phyloP scores from a whole-genome alignment of 1,140 invertebrate genomes.

The Neelides sp. region DNA sequence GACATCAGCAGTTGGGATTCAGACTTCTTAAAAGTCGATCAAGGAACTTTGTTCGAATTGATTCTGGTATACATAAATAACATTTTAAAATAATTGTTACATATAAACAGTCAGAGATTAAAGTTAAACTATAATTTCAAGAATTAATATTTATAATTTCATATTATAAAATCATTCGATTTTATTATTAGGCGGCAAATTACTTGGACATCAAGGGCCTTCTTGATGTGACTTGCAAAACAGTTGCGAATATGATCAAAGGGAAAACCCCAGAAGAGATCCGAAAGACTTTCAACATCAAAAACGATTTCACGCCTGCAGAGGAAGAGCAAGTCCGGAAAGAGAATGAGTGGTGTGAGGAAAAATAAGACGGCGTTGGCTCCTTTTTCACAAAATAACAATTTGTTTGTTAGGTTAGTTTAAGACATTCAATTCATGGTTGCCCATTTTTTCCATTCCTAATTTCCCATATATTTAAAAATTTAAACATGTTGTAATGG shows the following conservation, averaged over 20 bases:
- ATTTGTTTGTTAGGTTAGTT: no score
- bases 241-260: slow-evolving; percentile 99
- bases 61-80: slow-evolving; percentile 46
- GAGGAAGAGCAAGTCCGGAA: slow-evolving; percentile 93
- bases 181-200: slow-evolving; percentile 68
- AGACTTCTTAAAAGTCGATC: slow-evolving; percentile 94
- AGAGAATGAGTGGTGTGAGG: slow-evolving; percentile 97
- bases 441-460: no score
- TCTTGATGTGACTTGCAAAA: slow-evolving; percentile 95
- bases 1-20: slow-evolving; percentile 98
- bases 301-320: slow-evolving; percentile 91
- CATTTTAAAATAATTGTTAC: neutral
- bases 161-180: neutral
- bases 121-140: no score
- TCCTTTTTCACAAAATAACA: no score
- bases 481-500: no score
- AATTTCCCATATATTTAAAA: no score
- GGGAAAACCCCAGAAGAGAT: slow-evolving; percentile 96
- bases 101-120: no score
- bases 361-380: no score
- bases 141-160: slow-evolving; percentile 42
- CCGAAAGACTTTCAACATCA: slow-evolving; percentile 96
- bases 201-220: slow-evolving; percentile 96
- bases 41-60: slow-evolving; percentile 91
- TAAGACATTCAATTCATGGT: no score